phyloP scores from a whole-genome alignment of 2,797 vertebrate species.

The Hephaestus fuliginosus region DNA sequence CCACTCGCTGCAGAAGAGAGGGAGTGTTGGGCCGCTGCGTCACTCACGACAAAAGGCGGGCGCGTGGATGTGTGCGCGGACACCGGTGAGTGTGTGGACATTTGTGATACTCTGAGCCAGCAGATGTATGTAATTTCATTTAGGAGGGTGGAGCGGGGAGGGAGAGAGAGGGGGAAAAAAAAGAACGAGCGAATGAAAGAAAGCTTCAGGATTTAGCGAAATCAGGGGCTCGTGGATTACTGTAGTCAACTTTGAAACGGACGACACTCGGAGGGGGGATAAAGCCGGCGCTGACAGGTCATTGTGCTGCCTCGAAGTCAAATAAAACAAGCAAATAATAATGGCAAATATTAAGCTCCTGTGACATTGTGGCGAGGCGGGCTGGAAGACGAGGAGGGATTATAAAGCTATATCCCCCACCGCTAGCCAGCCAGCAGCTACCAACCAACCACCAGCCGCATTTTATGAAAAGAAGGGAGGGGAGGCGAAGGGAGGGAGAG shows the following conservation, averaged over 20 bases:
- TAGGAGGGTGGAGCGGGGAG: constrained; percentile 66
- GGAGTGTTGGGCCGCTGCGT: constrained; percentile 76
- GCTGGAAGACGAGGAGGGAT: constrained; percentile 84
- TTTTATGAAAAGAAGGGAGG: constrained; percentile 64
- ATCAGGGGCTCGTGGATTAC: constrained; percentile 89
- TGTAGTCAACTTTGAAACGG: constrained; percentile 88
- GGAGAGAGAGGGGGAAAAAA: constrained; percentile 1
- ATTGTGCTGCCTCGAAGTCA: constrained; percentile 86
- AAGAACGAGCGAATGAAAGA: constrained; percentile 74
- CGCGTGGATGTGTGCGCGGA: constrained; percentile 65
- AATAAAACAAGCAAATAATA: constrained; percentile 91
- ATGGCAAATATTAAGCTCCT: constrained; percentile 89
- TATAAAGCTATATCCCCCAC: constrained; percentile 83
- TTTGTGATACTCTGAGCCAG: constrained; percentile 88
- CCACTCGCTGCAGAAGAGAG: constrained; percentile 72
- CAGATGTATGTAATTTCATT: constrained; percentile 93
- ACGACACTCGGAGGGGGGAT: constrained; percentile 85
- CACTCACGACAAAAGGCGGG: constrained; percentile 68
- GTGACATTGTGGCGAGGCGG: constrained; percentile 87
- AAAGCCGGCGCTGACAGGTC: constrained; percentile 85
- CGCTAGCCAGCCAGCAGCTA: constrained; percentile 73
- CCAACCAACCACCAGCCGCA: constrained; percentile 68
- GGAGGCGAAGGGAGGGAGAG: constrained; percentile 13
- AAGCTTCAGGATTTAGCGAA: constrained; percentile 86
- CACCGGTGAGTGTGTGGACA: constrained; percentile 74